phyloP scores from a whole-genome alignment of 2,888 invertebrate species.

The Drosophila recens region DNA sequence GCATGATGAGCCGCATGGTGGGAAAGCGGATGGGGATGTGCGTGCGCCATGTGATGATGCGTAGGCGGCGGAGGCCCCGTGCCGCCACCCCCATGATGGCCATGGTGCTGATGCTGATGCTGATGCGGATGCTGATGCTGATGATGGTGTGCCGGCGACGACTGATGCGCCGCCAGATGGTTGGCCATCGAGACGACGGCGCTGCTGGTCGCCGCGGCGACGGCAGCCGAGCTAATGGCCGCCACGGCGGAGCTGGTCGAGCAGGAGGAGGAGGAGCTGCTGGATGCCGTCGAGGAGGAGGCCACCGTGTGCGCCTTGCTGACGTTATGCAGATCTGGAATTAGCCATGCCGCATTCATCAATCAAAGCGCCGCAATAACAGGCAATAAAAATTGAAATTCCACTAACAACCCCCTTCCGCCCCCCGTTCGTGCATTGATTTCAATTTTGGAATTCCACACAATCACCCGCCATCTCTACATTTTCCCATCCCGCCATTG shows the following conservation, averaged over 20 bases:
- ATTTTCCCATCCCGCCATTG: not conserved
- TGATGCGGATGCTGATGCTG: slow-evolving; percentile 40
- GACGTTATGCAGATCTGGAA: slow-evolving; percentile 70
- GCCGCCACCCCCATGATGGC: slow-evolving; percentile 58
- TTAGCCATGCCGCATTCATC: slow-evolving; percentile 69
- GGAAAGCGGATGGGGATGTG: slow-evolving; percentile 76
- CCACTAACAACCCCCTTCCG: not conserved
- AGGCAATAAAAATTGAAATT: slow-evolving; percentile 66
- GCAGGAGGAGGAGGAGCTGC: slow-evolving; percentile 73
- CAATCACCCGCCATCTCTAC: slow-evolving; percentile 10
- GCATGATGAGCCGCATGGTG: slow-evolving; percentile 79
- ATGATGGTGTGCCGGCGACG: slow-evolving; percentile 59
- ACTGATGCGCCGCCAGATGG: slow-evolving; percentile 69
- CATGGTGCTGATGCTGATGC: slow-evolving; percentile 57
- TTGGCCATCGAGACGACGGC: slow-evolving; percentile 69
- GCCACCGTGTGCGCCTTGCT: slow-evolving; percentile 66
- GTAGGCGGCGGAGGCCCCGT: slow-evolving; percentile 46
- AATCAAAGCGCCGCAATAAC: slow-evolving; percentile 63
- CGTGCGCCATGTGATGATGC: slow-evolving; percentile 71
- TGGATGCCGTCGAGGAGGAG: slow-evolving; percentile 72
- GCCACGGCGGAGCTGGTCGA: slow-evolving; percentile 68
- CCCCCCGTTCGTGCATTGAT: slow-evolving; percentile 40
- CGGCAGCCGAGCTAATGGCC: slow-evolving; percentile 70
- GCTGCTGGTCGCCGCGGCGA: slow-evolving; percentile 59
- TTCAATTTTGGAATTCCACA: slow-evolving; percentile 52